A percentile compares a stretch with the other conserved stretches of the same genome.
phyloP scores from a whole-genome alignment of 1,140 invertebrate species.

The Aphelenchoides besseyi region DNA sequence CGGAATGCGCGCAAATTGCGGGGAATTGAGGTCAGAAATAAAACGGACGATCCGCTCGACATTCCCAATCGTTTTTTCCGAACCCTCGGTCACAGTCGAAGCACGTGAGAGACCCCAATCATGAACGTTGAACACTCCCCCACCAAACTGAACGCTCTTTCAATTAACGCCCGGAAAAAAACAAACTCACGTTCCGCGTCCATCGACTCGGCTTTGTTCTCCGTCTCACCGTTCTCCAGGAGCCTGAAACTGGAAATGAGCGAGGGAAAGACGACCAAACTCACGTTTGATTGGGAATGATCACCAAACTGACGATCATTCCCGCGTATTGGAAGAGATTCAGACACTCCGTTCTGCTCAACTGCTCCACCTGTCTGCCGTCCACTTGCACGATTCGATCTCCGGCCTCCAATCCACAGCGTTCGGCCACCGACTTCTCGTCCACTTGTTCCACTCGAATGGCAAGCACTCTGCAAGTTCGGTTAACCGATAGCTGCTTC shows the following conservation, averaged over 20 bases:
- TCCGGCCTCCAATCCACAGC: constrained; percentile 30
- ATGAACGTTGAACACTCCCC: too few relatives aligned
- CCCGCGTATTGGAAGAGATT: constrained; percentile 36
- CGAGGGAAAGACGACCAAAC: constrained; percentile 3
- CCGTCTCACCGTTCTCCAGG: neutral
- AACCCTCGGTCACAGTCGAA: too few relatives aligned
- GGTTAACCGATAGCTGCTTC: neutral
- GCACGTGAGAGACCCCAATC: too few relatives aligned
- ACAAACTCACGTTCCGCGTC: too few relatives aligned
- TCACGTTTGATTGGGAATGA: constrained; percentile 35
- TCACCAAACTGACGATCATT: constrained; percentile 14
- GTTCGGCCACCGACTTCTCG: constrained; percentile 27
- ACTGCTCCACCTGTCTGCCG: constrained; percentile 30
- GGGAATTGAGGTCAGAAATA: too few relatives aligned
- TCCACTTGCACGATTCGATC: constrained; percentile 40
- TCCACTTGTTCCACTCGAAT: constrained; percentile 46
- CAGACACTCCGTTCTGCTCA: constrained; percentile 32
- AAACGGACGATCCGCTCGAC: too few relatives aligned
- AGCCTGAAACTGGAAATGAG: neutral
- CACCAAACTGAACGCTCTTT: too few relatives aligned
- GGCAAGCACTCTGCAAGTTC: constrained; percentile 33
- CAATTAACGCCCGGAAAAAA: too few relatives aligned
- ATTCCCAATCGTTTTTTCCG: too few relatives aligned
- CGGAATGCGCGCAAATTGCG: too few relatives aligned
- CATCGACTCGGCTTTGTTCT: neutral